A percentile compares a stretch with the other conserved stretches of the same genome.
Conservation (phyloP, 2,113 vertebrate genomes). For the Ascaphus truei region DNA sequence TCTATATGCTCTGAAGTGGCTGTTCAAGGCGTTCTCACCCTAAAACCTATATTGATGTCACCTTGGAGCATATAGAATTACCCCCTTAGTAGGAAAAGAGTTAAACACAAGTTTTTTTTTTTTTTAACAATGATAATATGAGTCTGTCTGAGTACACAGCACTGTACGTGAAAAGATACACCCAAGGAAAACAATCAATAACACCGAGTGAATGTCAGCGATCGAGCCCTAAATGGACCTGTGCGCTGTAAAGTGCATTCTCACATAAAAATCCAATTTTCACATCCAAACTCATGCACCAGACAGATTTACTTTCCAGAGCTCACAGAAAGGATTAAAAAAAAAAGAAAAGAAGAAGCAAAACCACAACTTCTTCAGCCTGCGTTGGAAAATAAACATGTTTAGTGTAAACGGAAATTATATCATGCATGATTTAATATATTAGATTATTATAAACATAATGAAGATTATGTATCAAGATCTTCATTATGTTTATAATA, state of each 20-base stretch:
- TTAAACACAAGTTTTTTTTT: background rate
- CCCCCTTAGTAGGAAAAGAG: background rate
- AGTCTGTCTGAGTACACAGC: slow-evolving; percentile 27
- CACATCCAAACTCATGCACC: no score
- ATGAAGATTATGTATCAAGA: no score
- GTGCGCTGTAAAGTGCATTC: slow-evolving; percentile 28
- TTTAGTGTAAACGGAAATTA: background rate
- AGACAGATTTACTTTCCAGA: slow-evolving; percentile 36
- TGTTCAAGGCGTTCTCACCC: no score
- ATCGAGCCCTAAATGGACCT: slow-evolving; percentile 30
- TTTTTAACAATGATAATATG: slow-evolving; percentile 15
- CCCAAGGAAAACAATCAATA: slow-evolving; percentile 37
- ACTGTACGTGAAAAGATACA: slow-evolving; percentile 34
- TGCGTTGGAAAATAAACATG: background rate
- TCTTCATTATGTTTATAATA: no score
- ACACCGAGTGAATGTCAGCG: slow-evolving; percentile 29
- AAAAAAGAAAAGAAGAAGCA: background rate
- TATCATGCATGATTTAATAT: no score
- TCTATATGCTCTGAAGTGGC: no score
- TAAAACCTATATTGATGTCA: no score
- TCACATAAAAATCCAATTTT: slow-evolving; percentile 40
- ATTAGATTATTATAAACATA: no score
- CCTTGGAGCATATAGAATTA: no score
- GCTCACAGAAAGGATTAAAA: slow-evolving; percentile 2
- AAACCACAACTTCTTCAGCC: background rate